Percentiles rank a stretch among this genome's conserved stretches.
phyloP scores from a whole-genome alignment of 2,113 vertebrate species.

The Castor canadensis region DNA sequence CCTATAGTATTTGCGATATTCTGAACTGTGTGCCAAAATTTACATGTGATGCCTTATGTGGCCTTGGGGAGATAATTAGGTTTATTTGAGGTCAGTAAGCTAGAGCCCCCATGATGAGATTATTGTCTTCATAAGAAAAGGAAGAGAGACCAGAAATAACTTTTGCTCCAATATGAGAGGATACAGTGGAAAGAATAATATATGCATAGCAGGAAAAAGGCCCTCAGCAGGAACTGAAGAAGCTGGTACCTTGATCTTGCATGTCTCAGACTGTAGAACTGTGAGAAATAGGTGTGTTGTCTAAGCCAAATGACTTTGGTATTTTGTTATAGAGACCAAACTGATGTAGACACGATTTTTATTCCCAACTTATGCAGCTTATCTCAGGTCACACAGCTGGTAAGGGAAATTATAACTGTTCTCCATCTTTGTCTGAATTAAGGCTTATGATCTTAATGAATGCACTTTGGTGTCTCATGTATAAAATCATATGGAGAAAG shows the following conservation, averaged over 20 bases:
- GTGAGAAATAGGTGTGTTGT: neutral
- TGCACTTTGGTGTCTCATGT: neutral
- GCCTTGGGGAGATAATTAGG: neutral
- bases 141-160: fast-evolving
- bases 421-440: neutral
- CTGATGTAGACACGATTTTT: neutral
- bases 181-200: too few species aligned
- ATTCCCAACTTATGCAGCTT: neutral
- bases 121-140: neutral
- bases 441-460: neutral
- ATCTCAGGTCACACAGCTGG: neutral
- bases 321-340: neutral
- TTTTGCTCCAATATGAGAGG: neutral
- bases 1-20: neutral
- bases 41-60: neutral
- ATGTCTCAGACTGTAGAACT: neutral
- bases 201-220: neutral
- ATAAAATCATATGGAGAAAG: neutral
- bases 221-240: neutral
- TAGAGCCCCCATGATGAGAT: neutral
- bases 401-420: neutral
- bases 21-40: neutral
- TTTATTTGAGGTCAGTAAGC: neutral
- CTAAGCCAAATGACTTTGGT: neutral
- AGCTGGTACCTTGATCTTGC: neutral